Conservation (phyloP, 2,113 vertebrate species). For the Oophaga pumilio region DNA sequence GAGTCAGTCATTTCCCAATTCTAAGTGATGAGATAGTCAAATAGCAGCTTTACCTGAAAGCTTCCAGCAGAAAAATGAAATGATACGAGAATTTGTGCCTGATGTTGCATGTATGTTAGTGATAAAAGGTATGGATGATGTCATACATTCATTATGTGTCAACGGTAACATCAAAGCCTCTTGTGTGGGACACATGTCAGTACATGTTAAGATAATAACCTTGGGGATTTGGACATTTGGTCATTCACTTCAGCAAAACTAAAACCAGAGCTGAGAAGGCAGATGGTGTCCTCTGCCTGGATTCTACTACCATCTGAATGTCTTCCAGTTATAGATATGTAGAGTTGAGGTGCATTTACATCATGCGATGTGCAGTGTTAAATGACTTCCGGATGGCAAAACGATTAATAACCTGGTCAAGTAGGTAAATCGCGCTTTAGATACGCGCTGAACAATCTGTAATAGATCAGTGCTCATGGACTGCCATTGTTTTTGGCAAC, state of each 20-base stretch:
- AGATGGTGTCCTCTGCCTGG: not conserved
- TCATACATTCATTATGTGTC: not conserved
- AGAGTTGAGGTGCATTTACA: no score
- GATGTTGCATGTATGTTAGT: not conserved
- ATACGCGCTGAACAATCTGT: no score
- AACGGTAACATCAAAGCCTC: not conserved
- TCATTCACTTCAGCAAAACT: not conserved
- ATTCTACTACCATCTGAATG: not conserved
- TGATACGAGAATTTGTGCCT: not conserved
- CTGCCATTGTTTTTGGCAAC: no score
- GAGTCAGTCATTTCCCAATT: constrained; percentile 26
- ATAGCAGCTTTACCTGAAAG: not conserved
- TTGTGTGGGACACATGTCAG: not conserved
- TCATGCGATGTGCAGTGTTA: no score
- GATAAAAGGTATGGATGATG: not conserved
- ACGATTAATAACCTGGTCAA: no score
- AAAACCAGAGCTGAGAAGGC: not conserved
- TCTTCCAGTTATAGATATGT: not conserved
- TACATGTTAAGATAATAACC: not conserved
- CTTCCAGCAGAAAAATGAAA: not conserved
- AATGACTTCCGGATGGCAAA: no score
- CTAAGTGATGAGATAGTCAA: constrained; percentile 1
- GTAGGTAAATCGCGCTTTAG: no score
- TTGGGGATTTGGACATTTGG: not conserved
- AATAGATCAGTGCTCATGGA: no score